phyloP scores from a whole-genome alignment of 2,888 invertebrate species.

The Lycophotia porphyrea region DNA sequence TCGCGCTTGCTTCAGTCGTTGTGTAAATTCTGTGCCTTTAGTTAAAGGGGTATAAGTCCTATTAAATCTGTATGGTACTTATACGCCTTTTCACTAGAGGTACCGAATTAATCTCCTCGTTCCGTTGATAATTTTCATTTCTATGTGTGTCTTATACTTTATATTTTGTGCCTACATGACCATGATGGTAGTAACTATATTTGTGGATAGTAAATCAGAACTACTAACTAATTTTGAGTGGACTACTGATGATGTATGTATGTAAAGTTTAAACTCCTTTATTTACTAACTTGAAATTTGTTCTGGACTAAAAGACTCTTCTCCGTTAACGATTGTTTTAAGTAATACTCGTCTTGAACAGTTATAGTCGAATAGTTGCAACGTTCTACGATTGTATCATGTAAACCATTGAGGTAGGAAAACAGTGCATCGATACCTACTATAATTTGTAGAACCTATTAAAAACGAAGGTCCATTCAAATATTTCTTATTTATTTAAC shows the following conservation, averaged over 20 bases:
- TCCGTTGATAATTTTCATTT: neutral
- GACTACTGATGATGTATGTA: conserved; percentile 6
- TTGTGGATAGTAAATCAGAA: neutral
- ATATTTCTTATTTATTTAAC: too few species aligned
- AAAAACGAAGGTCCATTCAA: neutral
- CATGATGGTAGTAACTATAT: neutral
- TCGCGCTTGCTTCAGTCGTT: neutral
- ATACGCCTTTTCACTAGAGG: too few species aligned
- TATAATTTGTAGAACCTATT: neutral
- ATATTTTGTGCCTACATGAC: neutral
- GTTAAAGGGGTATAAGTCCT: too few species aligned
- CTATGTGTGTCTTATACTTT: neutral
- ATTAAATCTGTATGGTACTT: too few species aligned
- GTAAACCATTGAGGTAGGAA: neutral
- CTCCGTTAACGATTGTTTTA: neutral
- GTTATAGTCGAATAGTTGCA: too few species aligned
- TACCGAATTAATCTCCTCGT: neutral
- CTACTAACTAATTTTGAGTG: conserved; percentile 3
- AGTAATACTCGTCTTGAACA: neutral
- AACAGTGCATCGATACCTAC: neutral
- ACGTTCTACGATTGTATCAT: neutral
- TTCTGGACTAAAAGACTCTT: too few species aligned
- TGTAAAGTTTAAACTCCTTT: conserved; percentile 10
- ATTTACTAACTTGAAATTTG: neutral
- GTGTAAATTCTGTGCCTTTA: too few species aligned